Percentiles rank a stretch among this genome's conserved stretches.
phyloP scores from a whole-genome alignment of 2,797 vertebrate species.

The Hypotaenidia philippensis region DNA sequence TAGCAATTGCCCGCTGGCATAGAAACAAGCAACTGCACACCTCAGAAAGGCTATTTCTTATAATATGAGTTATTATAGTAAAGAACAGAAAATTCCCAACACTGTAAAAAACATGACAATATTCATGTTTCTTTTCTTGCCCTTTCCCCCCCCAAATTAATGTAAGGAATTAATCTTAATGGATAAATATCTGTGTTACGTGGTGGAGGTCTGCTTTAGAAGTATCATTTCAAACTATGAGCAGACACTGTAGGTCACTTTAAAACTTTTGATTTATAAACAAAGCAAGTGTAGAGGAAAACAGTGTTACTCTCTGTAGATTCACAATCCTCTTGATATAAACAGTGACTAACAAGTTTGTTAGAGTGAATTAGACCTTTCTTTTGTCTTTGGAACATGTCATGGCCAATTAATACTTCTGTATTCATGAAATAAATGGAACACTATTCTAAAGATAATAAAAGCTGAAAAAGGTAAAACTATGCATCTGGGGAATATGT shows the following conservation, averaged over 20 bases:
- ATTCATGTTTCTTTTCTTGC: not conserved
- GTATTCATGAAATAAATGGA: slow-evolving; percentile 83
- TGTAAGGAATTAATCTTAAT: slow-evolving; percentile 25
- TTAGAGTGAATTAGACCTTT: slow-evolving; percentile 95
- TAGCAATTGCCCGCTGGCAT: not conserved
- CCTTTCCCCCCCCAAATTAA: not conserved
- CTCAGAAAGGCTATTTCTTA: slow-evolving; percentile 7
- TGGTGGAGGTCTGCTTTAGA: slow-evolving; percentile 47
- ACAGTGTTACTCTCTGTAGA: slow-evolving; percentile 81
- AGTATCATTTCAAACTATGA: slow-evolving; percentile 68
- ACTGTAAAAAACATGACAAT: not conserved
- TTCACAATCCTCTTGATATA: slow-evolving; percentile 84
- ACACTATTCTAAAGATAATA: slow-evolving; percentile 87
- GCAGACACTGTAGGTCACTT: slow-evolving; percentile 83
- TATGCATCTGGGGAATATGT: slow-evolving; percentile 89
- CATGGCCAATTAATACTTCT: slow-evolving; percentile 91
- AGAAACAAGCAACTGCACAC: not conserved
- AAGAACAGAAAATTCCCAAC: not conserved
- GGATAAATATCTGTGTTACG: slow-evolving; percentile 38
- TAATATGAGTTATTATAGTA: not conserved
- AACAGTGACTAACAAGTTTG: slow-evolving; percentile 92
- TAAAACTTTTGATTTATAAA: slow-evolving; percentile 85
- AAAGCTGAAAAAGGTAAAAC: slow-evolving; percentile 89
- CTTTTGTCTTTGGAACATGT: slow-evolving; percentile 95
- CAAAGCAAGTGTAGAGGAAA: slow-evolving; percentile 77